A percentile compares a stretch with the other conserved stretches of the same genome.
Evolutionary conservation across 2,888 invertebrate species (phyloP).

Genomic region (Eulithis testata): DNA sequence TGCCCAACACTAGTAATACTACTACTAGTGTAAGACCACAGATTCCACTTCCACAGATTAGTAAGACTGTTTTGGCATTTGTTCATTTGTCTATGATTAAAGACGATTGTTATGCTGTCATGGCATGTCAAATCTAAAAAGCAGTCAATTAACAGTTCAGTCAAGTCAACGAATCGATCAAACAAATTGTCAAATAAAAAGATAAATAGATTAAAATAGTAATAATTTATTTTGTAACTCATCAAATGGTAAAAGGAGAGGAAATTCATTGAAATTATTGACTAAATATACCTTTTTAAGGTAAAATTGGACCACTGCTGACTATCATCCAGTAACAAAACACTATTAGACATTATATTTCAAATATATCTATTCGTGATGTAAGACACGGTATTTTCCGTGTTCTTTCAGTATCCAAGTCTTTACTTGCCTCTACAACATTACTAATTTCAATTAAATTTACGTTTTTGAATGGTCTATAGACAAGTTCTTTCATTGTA

Average conservation of each 20-base stretch:
- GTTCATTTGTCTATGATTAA: no score
- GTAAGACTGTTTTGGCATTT: no score
- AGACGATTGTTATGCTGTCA: no score
- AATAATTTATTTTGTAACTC: constrained; percentile 45
- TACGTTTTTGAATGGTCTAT: not conserved
- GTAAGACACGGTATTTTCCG: constrained; percentile 64
- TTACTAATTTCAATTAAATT: not conserved
- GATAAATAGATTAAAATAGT: constrained; percentile 47
- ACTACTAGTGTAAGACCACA: no score
- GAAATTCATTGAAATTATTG: constrained; percentile 8
- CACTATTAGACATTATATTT: constrained; percentile 1
- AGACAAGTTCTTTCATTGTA: constrained; percentile 29
- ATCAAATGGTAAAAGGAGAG: constrained; percentile 53
- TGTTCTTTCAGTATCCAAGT: not conserved
- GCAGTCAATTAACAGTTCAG: no score
- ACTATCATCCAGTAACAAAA: not conserved
- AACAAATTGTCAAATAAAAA: constrained; percentile 35
- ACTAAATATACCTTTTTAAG: constrained; percentile 19
- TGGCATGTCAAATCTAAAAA: no score
- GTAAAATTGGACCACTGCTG: not conserved
- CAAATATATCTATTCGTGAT: constrained; percentile 55
- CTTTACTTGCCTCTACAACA: not conserved
- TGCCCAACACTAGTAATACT: no score
- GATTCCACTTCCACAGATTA: no score
- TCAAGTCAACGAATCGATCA: no score